phyloP scores from a whole-genome alignment of 2,797 vertebrate genomes.

The Pipistrellus pipistrellus region DNA sequence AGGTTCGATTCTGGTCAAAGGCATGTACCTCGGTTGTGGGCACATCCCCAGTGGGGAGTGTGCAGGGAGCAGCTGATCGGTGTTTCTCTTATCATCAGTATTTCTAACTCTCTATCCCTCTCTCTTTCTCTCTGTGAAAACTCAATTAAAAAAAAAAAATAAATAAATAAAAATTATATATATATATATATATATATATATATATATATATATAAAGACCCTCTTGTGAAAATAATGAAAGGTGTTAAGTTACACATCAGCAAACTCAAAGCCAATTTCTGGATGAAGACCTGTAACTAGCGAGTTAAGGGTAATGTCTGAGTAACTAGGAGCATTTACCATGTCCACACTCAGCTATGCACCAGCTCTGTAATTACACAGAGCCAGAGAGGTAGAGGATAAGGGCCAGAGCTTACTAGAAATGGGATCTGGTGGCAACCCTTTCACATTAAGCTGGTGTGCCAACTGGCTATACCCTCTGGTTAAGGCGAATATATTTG shows the following conservation, averaged over 20 bases:
- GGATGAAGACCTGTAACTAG: constrained; percentile 6
- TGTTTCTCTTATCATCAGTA: too few species aligned
- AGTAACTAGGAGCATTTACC: neutral
- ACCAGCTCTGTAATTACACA: neutral
- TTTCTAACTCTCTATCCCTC: too few species aligned
- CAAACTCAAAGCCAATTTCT: constrained; percentile 32
- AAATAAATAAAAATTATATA: too few species aligned
- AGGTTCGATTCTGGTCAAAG: too few species aligned
- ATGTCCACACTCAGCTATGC: neutral
- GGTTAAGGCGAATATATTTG: neutral
- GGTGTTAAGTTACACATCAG: neutral
- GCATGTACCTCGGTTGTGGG: too few species aligned
- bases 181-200: too few species aligned
- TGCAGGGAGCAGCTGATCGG: too few species aligned
- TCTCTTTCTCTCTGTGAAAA: too few species aligned
- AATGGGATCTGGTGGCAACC: neutral
- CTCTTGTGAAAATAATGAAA: constrained; percentile 21
- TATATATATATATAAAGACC: too few species aligned
- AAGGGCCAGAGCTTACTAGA: neutral
- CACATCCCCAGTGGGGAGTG: too few species aligned
- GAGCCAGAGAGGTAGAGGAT: neutral
- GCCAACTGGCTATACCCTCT: neutral
- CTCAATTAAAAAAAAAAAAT: too few species aligned
- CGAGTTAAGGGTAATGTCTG: constrained; percentile 17
- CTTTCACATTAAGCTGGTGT: neutral